These are phyloP conservation scores for Aurelia coerulea DNA, from an alignment of 30 jellyfish, hydroid and myxozoan genomes.

Conservation along the genomic window DNA sequence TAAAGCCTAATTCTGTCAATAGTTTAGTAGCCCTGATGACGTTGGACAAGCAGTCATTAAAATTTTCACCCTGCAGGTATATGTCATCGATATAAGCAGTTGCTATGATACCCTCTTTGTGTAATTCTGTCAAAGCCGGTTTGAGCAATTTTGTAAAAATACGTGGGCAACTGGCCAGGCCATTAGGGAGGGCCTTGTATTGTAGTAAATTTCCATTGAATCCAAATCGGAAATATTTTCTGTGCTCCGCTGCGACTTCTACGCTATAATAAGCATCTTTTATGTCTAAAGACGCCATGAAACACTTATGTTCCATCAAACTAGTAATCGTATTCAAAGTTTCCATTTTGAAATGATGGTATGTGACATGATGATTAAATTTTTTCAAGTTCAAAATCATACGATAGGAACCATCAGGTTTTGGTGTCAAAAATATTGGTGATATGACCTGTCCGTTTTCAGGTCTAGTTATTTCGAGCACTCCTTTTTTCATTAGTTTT, in stretches of 20 bases:
- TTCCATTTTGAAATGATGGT: slow-evolving; percentile 16
- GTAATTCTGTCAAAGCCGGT: slow-evolving; percentile 23
- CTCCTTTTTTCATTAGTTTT: slow-evolving; percentile 8
- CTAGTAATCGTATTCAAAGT: not conserved
- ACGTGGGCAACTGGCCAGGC: slow-evolving; percentile 23
- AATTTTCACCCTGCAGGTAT: not conserved
- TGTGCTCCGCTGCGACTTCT: not conserved
- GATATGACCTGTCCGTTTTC: not conserved
- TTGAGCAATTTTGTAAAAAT: slow-evolving; percentile 29
- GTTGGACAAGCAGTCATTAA: not conserved
- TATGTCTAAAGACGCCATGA: slow-evolving; percentile 53
- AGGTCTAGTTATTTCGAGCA: not conserved
- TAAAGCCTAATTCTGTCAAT: slow-evolving; percentile 4
- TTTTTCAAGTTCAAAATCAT: too few species aligned
- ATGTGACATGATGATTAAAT: too few species aligned
- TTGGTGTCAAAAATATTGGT: too few species aligned
- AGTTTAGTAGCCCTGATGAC: slow-evolving; percentile 1
- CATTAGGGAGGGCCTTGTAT: slow-evolving; percentile 18
- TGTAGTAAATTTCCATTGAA: not conserved
- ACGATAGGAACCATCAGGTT: too few species aligned
- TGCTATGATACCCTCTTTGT: not conserved
- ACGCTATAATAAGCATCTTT: slow-evolving; percentile 57
- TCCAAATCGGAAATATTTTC: slow-evolving; percentile 20
- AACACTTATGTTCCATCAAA: slow-evolving; percentile 14
- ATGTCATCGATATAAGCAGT: slow-evolving; percentile 19